These are phyloP conservation scores for Odontomachus brunneus DNA, from an alignment of 1,140 invertebrate genomes.

Conservation along the genomic window DNA sequence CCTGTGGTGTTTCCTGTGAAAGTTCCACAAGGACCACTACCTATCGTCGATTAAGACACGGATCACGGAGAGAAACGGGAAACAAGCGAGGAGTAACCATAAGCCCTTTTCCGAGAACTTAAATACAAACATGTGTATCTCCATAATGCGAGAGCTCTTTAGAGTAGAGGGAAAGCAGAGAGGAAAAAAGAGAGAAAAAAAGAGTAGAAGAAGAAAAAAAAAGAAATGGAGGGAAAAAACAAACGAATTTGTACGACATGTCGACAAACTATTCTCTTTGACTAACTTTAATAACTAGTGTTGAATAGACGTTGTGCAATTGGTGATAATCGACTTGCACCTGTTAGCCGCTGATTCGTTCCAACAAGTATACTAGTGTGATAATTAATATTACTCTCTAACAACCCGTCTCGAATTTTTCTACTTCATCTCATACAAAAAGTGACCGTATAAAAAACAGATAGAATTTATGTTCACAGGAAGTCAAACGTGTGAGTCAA, in stretches of 20 bases:
- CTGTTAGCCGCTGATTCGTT: constrained; percentile 6
- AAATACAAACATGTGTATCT: constrained; percentile 44
- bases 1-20: no score
- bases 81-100: background rate
- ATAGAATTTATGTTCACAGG: no score
- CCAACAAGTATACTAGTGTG: background rate
- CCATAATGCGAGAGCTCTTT: background rate
- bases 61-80: background rate
- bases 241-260: constrained; percentile 30
- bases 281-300: constrained; percentile 20
- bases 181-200: background rate
- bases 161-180: background rate
- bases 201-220: background rate
- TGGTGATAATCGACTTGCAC: constrained; percentile 16
- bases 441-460: no score
- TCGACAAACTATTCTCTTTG: constrained; percentile 34
- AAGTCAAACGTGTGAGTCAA: no score
- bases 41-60: background rate
- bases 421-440: no score
- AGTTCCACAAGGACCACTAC: background rate
- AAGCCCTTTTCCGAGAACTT: constrained; percentile 34
- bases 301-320: constrained; percentile 36
- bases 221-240: background rate
- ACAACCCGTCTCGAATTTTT: no score
- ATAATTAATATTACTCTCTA: background rate